Conservation (phyloP, 64 coral and sea anemone genomes). For the Cladopsammia gracilis region DNA sequence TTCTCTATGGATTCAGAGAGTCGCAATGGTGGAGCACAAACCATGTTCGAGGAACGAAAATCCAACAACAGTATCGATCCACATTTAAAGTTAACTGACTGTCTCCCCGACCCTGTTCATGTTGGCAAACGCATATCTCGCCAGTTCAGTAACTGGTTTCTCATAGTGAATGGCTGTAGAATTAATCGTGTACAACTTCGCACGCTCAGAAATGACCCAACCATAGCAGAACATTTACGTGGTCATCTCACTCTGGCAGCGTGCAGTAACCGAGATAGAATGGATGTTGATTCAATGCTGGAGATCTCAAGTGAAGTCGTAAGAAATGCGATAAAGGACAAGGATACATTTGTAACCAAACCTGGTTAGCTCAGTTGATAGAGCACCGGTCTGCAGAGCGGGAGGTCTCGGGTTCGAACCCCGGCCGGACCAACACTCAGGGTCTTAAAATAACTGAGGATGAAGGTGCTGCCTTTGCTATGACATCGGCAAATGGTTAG, state of each 20-base stretch:
- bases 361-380: too few relatives aligned
- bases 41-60: constrained; percentile 9
- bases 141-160: constrained; percentile 54
- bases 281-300: constrained; percentile 54
- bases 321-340: constrained; percentile 2
- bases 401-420: too few relatives aligned
- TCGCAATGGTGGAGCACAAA: constrained; percentile 16
- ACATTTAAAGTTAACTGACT: constrained; percentile 7
- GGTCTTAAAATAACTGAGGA: too few relatives aligned
- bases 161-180: constrained; percentile 8
- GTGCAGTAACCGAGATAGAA: constrained; percentile 47
- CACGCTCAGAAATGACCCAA: constrained; percentile 45
- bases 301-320: constrained; percentile 39
- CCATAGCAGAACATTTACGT: neutral
- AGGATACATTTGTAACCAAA: constrained; percentile 34
- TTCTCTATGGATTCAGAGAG: constrained; percentile 55
- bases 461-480: too few relatives aligned
- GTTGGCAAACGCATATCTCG: constrained; percentile 39
- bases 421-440: too few relatives aligned
- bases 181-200: constrained; percentile 51
- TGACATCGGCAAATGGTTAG: too few relatives aligned
- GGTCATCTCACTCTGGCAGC: constrained; percentile 17
- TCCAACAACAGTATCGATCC: constrained; percentile 23
- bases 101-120: constrained; percentile 37
- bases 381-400: too few relatives aligned